Base-by-base conservation (phyloP, 37 sponge, comb jelly and placozoan genomes). In the Beroe ovata region DNA sequence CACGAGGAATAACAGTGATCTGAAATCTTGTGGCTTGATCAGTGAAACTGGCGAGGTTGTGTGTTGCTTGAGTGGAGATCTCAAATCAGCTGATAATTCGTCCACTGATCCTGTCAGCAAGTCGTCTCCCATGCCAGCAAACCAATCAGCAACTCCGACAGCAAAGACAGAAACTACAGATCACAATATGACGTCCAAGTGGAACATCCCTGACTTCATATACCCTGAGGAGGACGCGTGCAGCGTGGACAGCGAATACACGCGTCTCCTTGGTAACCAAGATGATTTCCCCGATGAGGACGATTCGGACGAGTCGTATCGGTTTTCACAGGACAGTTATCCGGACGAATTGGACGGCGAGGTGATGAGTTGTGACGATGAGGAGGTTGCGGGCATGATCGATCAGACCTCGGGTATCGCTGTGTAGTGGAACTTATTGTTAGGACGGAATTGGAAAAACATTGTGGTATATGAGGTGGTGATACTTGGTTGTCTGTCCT, bases 231-330 rank as follows among this genome's bases (percentile, higher is more conserved):
- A 66, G 16, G 69, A 66, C 35, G 36, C 36, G 4, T 2, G 36
- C 11, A 66, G 69, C 16, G 32, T 29, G 69, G 69, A 66, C 16
- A 66, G 69, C 16, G 69, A 66, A 8, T 66, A 66, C 36, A 66
- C 69, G 8, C 1, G 69, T 19, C 16, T 77, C 54, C 84, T 77
- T 16, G 54, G 42, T 18, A 71, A 29, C 38, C 16, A 34, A 38
- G 84, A 77, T 1, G 84, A 77, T 40, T 42, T 77, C 28, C 84
- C 84, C 4, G 84, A 77, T 3, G 84, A 77, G 4, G 84, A 77
- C 28, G 54, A 39, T 3, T 39, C 84, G 23, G 84, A 77, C 28
- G 22, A 40, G 3, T 42, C 84, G 11, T 77, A 40, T 40, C 54
- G 47, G 18, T 54, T 77, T 3, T 77, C 84, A n/a, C 84, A 77